Conservation (phyloP, 2,797 vertebrate species). For the Mastacembelus armatus region DNA sequence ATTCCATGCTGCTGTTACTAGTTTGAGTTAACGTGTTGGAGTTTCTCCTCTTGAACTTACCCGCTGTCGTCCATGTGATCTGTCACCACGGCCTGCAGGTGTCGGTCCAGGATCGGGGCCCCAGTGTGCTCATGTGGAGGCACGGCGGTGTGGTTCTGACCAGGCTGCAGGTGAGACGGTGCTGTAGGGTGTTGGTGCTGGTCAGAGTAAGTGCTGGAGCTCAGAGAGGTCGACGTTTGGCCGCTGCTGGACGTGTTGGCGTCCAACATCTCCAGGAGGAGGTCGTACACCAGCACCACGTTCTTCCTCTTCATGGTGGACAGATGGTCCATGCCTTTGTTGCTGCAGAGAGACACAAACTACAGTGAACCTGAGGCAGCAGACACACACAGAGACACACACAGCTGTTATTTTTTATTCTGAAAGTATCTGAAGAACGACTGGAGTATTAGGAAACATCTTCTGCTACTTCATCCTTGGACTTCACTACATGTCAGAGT, state of each 20-base stretch:
- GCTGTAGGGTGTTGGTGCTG: slow-evolving; percentile 18
- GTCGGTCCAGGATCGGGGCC: slow-evolving; percentile 29
- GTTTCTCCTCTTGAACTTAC: slow-evolving; percentile 37
- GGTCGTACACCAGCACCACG: slow-evolving; percentile 93
- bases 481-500: too few relatives aligned
- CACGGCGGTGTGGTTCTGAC: neutral
- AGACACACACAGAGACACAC: too few relatives aligned
- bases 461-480: too few relatives aligned
- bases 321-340: slow-evolving; percentile 98
- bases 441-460: too few relatives aligned
- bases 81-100: slow-evolving; percentile 40
- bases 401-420: too few relatives aligned
- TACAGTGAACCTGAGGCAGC: neutral
- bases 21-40: neutral
- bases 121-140: neutral
- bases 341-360: slow-evolving; percentile 77
- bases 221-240: slow-evolving; percentile 34
- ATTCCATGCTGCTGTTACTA: too few relatives aligned
- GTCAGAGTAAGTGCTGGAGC: slow-evolving; percentile 45
- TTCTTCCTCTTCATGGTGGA: slow-evolving; percentile 98
- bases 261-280: slow-evolving; percentile 97
- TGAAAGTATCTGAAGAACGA: too few relatives aligned
- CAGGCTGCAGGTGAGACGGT: slow-evolving; percentile 10
- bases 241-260: slow-evolving; percentile 85
- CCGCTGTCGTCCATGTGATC: slow-evolving; percentile 38